phyloP scores from a whole-genome alignment of 2,797 vertebrate species.

The Tangara arthus region DNA sequence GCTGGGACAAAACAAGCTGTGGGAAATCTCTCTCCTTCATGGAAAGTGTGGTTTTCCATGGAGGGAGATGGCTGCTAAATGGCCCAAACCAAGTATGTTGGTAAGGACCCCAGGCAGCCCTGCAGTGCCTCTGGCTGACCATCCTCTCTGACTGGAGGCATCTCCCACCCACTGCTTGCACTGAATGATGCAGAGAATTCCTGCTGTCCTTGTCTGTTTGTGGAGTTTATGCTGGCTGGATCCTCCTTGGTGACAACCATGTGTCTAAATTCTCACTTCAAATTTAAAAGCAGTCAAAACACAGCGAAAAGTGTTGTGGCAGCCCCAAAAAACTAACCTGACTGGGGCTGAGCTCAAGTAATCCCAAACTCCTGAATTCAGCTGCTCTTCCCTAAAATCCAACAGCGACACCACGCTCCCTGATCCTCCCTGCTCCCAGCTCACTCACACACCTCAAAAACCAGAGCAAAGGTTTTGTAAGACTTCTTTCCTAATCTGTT shows the following conservation, averaged over 20 bases:
- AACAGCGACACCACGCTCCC: neutral
- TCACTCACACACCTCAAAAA: neutral
- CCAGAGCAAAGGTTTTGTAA: neutral
- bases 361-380: neutral
- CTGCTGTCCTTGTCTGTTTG: neutral
- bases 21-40: neutral
- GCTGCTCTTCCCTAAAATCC: neutral
- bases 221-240: neutral
- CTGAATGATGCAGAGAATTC: neutral
- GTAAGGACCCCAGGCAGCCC: neutral
- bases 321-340: neutral
- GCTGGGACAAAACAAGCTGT: neutral
- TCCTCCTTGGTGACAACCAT: accelerated
- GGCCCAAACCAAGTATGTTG: neutral
- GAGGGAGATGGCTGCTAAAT: neutral
- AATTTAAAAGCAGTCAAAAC: neutral
- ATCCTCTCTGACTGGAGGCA: neutral
- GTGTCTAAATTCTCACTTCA: neutral
- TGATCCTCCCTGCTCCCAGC: neutral
- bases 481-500: neutral
- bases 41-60: neutral
- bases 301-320: neutral
- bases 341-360: neutral
- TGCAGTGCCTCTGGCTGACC: neutral
- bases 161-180: neutral